Conservation (phyloP, 2,113 vertebrate genomes). For the Copsychus sechellarum region DNA sequence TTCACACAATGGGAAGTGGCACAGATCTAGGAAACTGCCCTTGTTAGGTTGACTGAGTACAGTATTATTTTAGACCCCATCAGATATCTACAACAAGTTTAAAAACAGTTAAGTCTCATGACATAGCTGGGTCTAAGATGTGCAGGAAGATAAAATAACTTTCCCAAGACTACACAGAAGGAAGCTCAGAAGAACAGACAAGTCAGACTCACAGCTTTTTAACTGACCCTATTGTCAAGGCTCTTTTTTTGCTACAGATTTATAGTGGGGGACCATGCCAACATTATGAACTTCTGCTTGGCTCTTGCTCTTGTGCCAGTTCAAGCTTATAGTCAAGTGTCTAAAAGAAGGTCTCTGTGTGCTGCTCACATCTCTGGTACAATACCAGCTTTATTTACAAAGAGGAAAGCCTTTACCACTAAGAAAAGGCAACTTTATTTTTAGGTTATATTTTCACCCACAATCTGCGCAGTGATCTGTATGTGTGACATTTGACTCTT, state of each 20-base stretch:
- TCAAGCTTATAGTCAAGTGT: not conserved
- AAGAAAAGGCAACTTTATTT: slow-evolving; percentile 39
- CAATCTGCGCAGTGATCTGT: not conserved
- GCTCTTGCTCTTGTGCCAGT: slow-evolving; percentile 1
- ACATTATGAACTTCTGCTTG: not conserved
- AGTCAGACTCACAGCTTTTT: not conserved
- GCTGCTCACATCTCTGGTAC: not conserved
- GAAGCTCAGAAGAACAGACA: not conserved
- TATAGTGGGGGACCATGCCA: not conserved
- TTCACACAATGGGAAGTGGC: not conserved
- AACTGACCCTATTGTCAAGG: not conserved
- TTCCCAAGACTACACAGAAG: slow-evolving; percentile 22
- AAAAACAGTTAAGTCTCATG: not conserved
- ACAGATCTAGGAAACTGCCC: not conserved
- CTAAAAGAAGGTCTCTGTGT: not conserved
- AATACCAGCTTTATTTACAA: slow-evolving; percentile 30
- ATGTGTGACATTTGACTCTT: not conserved
- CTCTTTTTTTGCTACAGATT: not conserved
- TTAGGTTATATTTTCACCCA: slow-evolving; percentile 15
- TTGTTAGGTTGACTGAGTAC: not conserved
- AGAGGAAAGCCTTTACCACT: not conserved
- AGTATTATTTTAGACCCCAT: not conserved
- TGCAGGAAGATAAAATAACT: not conserved
- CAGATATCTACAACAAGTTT: not conserved
- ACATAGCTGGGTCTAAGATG: not conserved